Base-by-base conservation (phyloP, 1,140 invertebrate species). In the Euglossa dilemma region DNA sequence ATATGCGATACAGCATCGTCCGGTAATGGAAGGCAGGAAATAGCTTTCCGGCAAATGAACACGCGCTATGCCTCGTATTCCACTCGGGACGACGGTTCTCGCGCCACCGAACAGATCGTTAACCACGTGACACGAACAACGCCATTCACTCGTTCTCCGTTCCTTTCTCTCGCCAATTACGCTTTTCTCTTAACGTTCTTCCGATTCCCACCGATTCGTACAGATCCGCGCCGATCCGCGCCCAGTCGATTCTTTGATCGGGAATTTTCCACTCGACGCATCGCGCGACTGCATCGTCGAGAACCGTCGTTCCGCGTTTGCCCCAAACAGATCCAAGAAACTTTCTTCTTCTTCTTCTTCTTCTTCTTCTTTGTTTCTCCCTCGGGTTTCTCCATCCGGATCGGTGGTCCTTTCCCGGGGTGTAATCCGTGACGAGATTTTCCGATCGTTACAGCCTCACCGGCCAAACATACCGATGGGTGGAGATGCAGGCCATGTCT, bases 31-130 rank as follows among this genome's bases (percentile, higher is more conserved):
- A 80, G 73, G 66, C 70, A 84, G 86, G 85, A 88, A 90, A 90
- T 90, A 89, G 89, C 90, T 90, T 89, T 90, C 85, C 87, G 79
- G 85, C 88, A 89, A 90, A 90, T 90, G 90, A 90, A 90, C 90
- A 87, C 84, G 83, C 89, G 87, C 87, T 87, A 87, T 87, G 81
- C 67, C 69, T 52, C 71, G 83, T 73, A 89, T 90, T 88, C 85
- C 83, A 56, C 45, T 54, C 36, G 69, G 80, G 69, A 79, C 87
- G 71, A 70, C 71, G 85, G 36, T 74, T 83, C 76, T 73, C 85
- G 81, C 57, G 69, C 63, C 67, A 86, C 71, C 70, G 84, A 87
- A 83, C 86, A 85, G 88, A 84, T 89, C 88, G 88, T 87, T 89
- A 90, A 88, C 88, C 84, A 83, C 77, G 81, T 85, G 84, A 86